These are phyloP conservation scores for Gopherus flavomarginatus DNA, from an alignment of 2,113 vertebrate species.

Conservation along the genomic window DNA sequence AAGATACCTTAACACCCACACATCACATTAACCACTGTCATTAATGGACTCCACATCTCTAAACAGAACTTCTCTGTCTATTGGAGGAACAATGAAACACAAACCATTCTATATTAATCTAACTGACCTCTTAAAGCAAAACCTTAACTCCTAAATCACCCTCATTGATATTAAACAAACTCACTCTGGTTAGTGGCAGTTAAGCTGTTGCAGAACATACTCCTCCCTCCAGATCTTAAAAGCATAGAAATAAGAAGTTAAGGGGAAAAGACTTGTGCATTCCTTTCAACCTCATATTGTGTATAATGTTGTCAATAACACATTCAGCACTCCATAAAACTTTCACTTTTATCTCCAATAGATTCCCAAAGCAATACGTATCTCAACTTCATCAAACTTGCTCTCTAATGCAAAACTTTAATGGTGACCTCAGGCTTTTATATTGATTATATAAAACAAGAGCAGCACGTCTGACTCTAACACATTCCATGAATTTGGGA, in stretches of 20 bases:
- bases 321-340: neutral
- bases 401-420: neutral
- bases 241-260: neutral
- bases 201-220: neutral
- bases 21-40: neutral
- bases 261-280: neutral
- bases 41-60: neutral
- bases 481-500: neutral
- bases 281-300: neutral
- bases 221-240: neutral
- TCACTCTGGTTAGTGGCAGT: neutral
- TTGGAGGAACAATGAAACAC: neutral
- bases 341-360: neutral
- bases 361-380: neutral
- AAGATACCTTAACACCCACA: accelerated
- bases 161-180: neutral
- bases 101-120: no score
- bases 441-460: neutral
- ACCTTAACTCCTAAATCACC: neutral
- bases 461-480: neutral
- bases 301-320: neutral
- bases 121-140: neutral
- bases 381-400: conserved; percentile 8
- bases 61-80: neutral
- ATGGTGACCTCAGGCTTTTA: neutral